phyloP scores from a whole-genome alignment of 1,140 invertebrate genomes.

The Lasaia peninsularis region DNA sequence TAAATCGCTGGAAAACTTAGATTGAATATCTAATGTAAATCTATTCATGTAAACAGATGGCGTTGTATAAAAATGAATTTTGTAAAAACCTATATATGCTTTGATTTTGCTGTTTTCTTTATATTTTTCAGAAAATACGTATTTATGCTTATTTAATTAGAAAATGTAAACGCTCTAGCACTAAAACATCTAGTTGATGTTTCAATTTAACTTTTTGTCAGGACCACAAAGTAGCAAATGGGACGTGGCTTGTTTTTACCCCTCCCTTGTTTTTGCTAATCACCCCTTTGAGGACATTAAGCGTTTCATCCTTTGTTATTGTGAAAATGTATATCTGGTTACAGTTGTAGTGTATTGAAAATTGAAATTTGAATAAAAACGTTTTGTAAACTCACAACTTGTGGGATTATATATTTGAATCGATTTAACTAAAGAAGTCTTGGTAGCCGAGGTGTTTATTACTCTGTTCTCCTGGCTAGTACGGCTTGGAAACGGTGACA shows the following conservation, averaged over 20 bases:
- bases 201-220: constrained; percentile 53
- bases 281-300: constrained; percentile 11
- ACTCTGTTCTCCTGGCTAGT: no score
- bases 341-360: neutral
- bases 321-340: neutral
- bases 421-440: no score
- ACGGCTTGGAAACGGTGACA: no score
- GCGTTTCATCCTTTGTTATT: constrained; percentile 6
- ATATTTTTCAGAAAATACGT: no score
- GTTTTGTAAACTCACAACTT: neutral
- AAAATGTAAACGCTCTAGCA: neutral
- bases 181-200: constrained; percentile 30
- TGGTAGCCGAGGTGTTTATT: no score
- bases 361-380: neutral
- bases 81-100: no score
- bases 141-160: neutral
- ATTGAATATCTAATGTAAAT: no score
- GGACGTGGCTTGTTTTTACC: constrained; percentile 11
- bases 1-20: no score
- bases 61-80: no score
- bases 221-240: constrained; percentile 24
- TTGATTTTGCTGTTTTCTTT: no score
- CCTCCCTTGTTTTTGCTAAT: constrained; percentile 10
- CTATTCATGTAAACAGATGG: no score
- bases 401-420: neutral